phyloP scores from a whole-genome alignment of 2,888 invertebrate species.

The Mesoligia furuncula region DNA sequence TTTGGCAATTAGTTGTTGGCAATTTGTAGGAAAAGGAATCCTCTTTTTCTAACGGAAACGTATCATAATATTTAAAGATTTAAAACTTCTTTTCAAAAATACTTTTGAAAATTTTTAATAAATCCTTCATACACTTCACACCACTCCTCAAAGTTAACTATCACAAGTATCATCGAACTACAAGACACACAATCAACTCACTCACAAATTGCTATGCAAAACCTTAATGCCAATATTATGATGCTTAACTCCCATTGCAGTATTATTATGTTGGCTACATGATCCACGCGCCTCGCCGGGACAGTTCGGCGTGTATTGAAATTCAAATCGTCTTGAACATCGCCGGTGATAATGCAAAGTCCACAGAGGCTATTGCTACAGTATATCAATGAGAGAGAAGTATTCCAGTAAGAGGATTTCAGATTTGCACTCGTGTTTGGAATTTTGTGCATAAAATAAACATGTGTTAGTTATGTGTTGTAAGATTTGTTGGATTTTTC shows the following conservation, averaged over 20 bases:
- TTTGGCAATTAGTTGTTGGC: conserved; percentile 19
- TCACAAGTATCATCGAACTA: conserved; percentile 13
- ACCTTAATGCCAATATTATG: conserved; percentile 56
- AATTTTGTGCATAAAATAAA: conserved; percentile 55
- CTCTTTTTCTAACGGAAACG: not conserved
- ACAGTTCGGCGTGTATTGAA: conserved; percentile 72
- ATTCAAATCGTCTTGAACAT: conserved; percentile 75
- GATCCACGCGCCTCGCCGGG: conserved; percentile 48
- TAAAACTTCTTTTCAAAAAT: not conserved
- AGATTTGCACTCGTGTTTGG: conserved; percentile 57
- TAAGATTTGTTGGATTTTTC: conserved; percentile 19
- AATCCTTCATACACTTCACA: not conserved
- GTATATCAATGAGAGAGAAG: conserved; percentile 75
- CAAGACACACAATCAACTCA: conserved; percentile 39
- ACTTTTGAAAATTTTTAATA: not conserved
- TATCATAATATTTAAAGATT: not conserved
- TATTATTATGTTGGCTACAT: conserved; percentile 53
- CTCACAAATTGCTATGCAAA: conserved; percentile 50
- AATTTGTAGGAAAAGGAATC: not conserved
- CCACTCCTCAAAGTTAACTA: not conserved
- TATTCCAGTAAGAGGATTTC: conserved; percentile 67
- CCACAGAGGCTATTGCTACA: conserved; percentile 71
- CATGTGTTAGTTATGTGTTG: conserved; percentile 28
- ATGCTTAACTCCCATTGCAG: conserved; percentile 45
- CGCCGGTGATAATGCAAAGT: conserved; percentile 75